These are phyloP conservation scores for Scolopax mira DNA, from an alignment of 2,113 vertebrate genomes.

Conservation along the genomic window DNA sequence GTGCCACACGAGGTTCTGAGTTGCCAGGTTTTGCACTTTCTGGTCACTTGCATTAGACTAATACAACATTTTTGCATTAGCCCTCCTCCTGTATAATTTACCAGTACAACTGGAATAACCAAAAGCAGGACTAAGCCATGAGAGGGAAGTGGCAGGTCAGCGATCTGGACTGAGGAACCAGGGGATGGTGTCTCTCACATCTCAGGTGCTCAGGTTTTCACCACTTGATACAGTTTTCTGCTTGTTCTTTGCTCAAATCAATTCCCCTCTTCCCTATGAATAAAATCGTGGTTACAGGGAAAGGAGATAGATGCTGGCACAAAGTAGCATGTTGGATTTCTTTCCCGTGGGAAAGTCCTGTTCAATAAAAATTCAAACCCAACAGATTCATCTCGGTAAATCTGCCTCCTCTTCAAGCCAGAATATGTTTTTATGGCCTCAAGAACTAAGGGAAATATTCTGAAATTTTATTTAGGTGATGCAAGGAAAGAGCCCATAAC, in stretches of 20 bases:
- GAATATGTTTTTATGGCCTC: not conserved
- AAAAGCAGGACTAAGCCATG: not conserved
- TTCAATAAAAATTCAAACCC: not conserved
- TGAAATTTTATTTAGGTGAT: not conserved
- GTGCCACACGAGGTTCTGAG: not conserved
- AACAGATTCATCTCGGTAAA: not conserved
- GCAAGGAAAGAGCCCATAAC: not conserved
- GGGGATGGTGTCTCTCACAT: not conserved
- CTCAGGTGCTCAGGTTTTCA: not conserved
- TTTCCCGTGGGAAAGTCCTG: slow-evolving; percentile 22
- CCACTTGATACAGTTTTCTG: not conserved
- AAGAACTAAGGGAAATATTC: not conserved
- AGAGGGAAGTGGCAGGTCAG: not conserved
- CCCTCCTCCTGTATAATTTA: not conserved
- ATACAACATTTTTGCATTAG: not conserved
- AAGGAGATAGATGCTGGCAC: not conserved
- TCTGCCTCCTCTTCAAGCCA: not conserved
- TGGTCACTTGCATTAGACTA: not conserved
- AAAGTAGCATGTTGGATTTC: not conserved
- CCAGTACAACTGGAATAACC: not conserved
- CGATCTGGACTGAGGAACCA: not conserved
- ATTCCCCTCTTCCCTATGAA: not conserved
- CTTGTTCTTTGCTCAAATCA: not conserved
- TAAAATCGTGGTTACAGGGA: not conserved
- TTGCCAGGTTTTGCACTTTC: not conserved